Percentiles rank a stretch among this genome's conserved stretches.
These are phyloP conservation scores for Drosophila fuyamai DNA, from an alignment of 1,140 invertebrate genomes.

Conservation along the genomic window DNA sequence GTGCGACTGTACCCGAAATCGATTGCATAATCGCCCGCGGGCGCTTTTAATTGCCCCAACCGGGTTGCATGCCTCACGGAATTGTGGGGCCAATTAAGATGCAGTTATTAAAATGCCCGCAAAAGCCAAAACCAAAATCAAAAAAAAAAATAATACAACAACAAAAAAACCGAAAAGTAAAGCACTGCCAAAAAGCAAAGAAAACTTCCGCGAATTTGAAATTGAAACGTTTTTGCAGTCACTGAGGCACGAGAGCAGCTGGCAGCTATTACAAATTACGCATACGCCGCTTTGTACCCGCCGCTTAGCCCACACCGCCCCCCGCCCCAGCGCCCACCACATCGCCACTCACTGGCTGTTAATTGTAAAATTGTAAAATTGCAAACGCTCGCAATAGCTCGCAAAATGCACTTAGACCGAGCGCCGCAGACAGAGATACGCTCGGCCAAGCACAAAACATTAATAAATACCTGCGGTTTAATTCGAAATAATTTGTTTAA, in stretches of 20 bases:
- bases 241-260: slow-evolving; percentile 76
- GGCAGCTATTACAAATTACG: slow-evolving; percentile 63
- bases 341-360: slow-evolving; percentile 22
- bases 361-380: slow-evolving; percentile 64
- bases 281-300: slow-evolving; percentile 70
- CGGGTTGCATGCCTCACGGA: slow-evolving; percentile 53
- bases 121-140: slow-evolving; percentile 24
- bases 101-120: slow-evolving; percentile 47
- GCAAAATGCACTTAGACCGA: slow-evolving; percentile 37
- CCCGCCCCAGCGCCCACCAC: background rate
- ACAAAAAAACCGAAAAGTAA: slow-evolving; percentile 12
- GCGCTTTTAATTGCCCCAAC: slow-evolving; percentile 46
- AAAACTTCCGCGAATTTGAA: slow-evolving; percentile 53
- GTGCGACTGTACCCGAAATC: slow-evolving; percentile 46
- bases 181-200: slow-evolving; percentile 23
- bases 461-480: slow-evolving; percentile 83
- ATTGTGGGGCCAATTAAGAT: slow-evolving; percentile 51
- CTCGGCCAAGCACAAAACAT: slow-evolving; percentile 80
- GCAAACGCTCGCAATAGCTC: slow-evolving; percentile 40
- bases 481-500: slow-evolving; percentile 83
- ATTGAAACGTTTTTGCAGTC: slow-evolving; percentile 78
- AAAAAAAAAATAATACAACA: slow-evolving; percentile 1
- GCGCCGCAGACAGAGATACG: slow-evolving; percentile 45
- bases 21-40: slow-evolving; percentile 43
- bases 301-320: background rate